Percentiles rank a stretch among this genome's conserved stretches.
These are phyloP conservation scores for Augiades crinisus DNA, from an alignment of 2,888 invertebrate genomes.

Conservation along the genomic window DNA sequence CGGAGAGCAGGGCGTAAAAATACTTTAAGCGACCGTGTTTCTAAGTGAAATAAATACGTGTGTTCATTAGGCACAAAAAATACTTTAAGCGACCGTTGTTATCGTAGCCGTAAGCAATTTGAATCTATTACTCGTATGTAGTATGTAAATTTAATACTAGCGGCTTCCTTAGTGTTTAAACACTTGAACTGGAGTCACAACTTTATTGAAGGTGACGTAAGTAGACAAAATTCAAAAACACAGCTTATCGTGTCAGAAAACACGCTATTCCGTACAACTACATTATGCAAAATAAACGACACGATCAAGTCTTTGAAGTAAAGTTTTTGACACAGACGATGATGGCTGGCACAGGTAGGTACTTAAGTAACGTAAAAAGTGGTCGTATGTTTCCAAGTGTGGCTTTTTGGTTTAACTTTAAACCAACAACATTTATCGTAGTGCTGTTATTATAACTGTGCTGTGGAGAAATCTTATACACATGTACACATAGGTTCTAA, in stretches of 20 bases:
- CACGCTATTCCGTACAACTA: constrained; percentile 23
- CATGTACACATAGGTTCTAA: too few species aligned
- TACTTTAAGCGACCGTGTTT: too few species aligned
- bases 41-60: too few species aligned
- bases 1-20: too few species aligned
- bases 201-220: constrained; percentile 10
- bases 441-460: too few species aligned
- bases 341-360: constrained; percentile 13
- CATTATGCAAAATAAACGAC: constrained; percentile 22
- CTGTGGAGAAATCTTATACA: too few species aligned
- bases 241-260: constrained; percentile 21
- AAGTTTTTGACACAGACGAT: constrained; percentile 22
- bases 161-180: constrained; percentile 6
- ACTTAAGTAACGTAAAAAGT: background rate
- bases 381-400: too few species aligned
- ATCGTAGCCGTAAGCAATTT: constrained; percentile 5
- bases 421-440: too few species aligned
- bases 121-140: constrained; percentile 4
- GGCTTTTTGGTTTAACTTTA: too few species aligned
- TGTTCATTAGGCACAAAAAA: too few species aligned
- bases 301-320: constrained; percentile 18
- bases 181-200: constrained; percentile 10
- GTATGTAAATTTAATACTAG: constrained; percentile 16
- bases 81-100: background rate
- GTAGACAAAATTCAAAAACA: constrained; percentile 12